Conservation (phyloP, 2,888 invertebrate genomes). For the Baccha elongata region DNA sequence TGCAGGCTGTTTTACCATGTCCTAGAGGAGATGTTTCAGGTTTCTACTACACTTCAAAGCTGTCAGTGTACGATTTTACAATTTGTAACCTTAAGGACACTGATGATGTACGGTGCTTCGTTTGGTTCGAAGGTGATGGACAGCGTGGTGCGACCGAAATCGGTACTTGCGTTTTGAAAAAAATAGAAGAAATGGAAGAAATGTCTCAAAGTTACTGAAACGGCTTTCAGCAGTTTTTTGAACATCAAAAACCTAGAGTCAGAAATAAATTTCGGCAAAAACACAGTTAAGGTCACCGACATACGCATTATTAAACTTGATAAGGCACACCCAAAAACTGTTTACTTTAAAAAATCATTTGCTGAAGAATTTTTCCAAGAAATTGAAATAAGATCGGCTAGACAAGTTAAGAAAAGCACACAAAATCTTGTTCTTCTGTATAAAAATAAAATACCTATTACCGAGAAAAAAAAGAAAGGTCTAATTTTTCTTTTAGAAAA, state of each 20-base stretch:
- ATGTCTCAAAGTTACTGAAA: slow-evolving; percentile 41
- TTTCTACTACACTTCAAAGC: slow-evolving; percentile 11
- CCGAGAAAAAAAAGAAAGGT: slow-evolving; percentile 28
- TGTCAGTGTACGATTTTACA: slow-evolving; percentile 10
- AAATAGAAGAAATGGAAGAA: slow-evolving; percentile 2
- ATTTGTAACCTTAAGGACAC: slow-evolving; percentile 2
- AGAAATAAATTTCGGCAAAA: slow-evolving; percentile 19
- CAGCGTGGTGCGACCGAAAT: too few relatives aligned
- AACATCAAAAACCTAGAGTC: slow-evolving; percentile 12
- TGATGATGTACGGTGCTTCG: neutral
- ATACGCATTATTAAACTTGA: slow-evolving; percentile 24
- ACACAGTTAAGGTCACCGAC: slow-evolving; percentile 20
- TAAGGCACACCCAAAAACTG: slow-evolving; percentile 9
- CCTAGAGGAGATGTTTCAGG: slow-evolving; percentile 8
- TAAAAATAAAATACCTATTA: slow-evolving; percentile 20
- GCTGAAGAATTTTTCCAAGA: slow-evolving; percentile 7
- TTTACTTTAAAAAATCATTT: slow-evolving; percentile 17
- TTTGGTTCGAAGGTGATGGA: slow-evolving; percentile 3
- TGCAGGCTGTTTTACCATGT: slow-evolving; percentile 13
- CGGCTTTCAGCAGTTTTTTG: slow-evolving; percentile 53
- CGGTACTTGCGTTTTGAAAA: too few relatives aligned
- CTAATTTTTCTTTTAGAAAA: slow-evolving; percentile 17
- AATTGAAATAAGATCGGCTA: slow-evolving; percentile 27
- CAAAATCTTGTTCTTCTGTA: slow-evolving; percentile 17
- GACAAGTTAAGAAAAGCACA: slow-evolving; percentile 20